Evolutionary conservation across 2,888 invertebrate genomes (phyloP), one percentile per base, ranked within the genome.

Genomic region (Scaptomyza caliginosa): DNA sequence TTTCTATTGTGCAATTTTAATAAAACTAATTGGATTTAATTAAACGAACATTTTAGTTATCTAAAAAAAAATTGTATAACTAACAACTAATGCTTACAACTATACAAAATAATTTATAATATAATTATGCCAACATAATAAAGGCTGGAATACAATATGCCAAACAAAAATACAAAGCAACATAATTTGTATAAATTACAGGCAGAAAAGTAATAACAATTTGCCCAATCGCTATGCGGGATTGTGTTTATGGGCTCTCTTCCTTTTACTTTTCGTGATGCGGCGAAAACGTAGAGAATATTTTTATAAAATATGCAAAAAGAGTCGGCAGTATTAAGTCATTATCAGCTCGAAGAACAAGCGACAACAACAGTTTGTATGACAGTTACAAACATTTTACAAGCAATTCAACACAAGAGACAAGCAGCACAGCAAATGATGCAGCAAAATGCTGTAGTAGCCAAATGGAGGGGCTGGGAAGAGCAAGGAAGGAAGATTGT

Each of bases 381-480:
- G 74, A 75, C 74, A 76, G 65, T 60, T 62, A 76, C 76, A 74
- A 72, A 76, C 75, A 72, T 82, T 64, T 76, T 79, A 74, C 85
- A 83, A 81, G 85, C 71, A 74, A 85, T 79, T 83, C 80, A 79
- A 59, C 65, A 52, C 43, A 59, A 55, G 58, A 50, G 62, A 67
- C 56, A 70, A 51, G 57, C 42, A 66, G 56, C 55, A 59, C 40
- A 75, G 62, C 75, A 75, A 75, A 74, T 75, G 67, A 75, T 71
- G 63, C 71, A 75, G 72, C 72, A 75, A 71, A 74, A 67, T 62
- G 63, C 63, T 54, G 30, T 10, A 11, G 17, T 38, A 36, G 34
- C 5, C n/a, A 36, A 17, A 30, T n/a, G 7, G 24, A 13, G 30
- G 23, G n/a, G n/a, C n/a, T n/a, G n/a, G n/a, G n/a, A n/a, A n/a